Conservation (phyloP, 1,140 invertebrate species). For the Atta cephalotes region DNA sequence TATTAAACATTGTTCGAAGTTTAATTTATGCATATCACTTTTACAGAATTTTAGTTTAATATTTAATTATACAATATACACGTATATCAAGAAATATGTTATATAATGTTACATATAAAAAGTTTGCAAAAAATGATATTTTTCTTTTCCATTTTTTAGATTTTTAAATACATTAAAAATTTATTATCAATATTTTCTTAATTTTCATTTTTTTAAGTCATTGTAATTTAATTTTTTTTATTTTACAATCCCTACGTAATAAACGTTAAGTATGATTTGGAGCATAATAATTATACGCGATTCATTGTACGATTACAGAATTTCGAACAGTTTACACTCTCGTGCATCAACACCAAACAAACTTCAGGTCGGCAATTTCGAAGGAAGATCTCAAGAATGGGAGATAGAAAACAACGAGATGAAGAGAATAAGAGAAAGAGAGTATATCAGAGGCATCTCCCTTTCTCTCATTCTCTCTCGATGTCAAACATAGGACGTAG, state of each 20-base stretch:
- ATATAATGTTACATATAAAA: background rate
- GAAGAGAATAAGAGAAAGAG: background rate
- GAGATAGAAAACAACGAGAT: background rate
- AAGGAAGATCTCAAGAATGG: conserved; percentile 8
- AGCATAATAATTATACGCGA: conserved; percentile 10
- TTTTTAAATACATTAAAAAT: background rate
- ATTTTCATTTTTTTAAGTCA: background rate
- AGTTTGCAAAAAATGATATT: background rate
- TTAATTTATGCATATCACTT: background rate
- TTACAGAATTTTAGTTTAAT: conserved; percentile 9
- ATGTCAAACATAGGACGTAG: background rate
- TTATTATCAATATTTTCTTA: background rate
- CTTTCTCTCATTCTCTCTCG: background rate
- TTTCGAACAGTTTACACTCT: background rate
- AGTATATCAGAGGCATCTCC: background rate
- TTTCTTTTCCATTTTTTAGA: background rate
- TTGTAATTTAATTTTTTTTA: background rate
- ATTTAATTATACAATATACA: background rate
- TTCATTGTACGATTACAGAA: background rate
- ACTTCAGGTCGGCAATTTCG: background rate
- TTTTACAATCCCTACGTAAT: background rate
- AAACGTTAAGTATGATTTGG: background rate
- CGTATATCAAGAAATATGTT: background rate
- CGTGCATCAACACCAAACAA: background rate
- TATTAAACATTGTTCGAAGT: conserved; percentile 22